Percentiles rank a stretch among this genome's conserved stretches.
phyloP scores from a whole-genome alignment of 2,888 invertebrate species.

The Imbricaverruca yamaguchii region DNA sequence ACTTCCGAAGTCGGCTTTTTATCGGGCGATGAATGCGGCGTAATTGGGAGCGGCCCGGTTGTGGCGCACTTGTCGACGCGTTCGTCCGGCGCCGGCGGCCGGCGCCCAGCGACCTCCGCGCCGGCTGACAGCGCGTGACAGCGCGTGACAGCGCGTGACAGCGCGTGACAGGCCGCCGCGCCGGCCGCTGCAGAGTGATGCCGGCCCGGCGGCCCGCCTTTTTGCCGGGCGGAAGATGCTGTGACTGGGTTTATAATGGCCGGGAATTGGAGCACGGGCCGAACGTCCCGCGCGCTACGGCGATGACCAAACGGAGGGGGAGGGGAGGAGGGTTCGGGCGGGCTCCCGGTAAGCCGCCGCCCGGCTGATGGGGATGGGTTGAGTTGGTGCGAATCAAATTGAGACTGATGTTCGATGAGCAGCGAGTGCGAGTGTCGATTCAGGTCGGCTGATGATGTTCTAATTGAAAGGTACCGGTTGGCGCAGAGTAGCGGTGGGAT shows the following conservation, averaged over 20 bases:
- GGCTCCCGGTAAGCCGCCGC: no score
- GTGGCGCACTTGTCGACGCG: not conserved
- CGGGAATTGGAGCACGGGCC: constrained; percentile 1
- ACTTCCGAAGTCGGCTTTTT: not conserved
- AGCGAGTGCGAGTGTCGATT: no score
- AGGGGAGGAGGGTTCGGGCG: no score
- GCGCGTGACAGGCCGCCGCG: not conserved
- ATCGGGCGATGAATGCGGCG: not conserved
- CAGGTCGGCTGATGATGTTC: no score
- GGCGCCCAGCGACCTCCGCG: not conserved
- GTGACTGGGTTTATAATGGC: constrained; percentile 9
- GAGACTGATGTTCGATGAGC: no score
- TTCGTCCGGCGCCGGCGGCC: not conserved
- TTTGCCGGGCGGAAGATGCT: not conserved
- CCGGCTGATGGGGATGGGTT: no score
- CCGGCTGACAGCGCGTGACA: not conserved
- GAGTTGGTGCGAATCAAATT: no score
- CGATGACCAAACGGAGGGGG: no score
- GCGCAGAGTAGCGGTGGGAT: no score
- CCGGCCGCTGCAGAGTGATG: not conserved
- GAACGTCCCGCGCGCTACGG: not conserved
- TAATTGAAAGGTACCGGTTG: no score
- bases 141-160: no score
- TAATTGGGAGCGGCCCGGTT: not conserved
- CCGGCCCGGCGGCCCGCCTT: not conserved